Evolutionary conservation across 2,888 invertebrate species (phyloP).

Genomic region (Trypoxylon attenuatum): DNA sequence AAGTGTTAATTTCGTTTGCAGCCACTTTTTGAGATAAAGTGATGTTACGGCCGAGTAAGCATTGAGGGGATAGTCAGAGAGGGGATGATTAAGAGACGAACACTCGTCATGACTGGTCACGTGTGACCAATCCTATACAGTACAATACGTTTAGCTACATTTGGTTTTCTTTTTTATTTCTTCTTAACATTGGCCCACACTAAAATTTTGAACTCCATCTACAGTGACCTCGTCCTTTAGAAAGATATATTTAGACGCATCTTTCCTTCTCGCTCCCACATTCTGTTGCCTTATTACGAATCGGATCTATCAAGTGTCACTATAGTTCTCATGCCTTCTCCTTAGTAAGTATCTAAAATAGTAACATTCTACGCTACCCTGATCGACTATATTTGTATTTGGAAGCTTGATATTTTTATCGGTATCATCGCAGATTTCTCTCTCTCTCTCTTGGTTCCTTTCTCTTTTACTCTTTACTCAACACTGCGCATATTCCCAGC

Average conservation of each 20-base stretch:
- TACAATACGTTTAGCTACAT: too few species aligned
- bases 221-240: background rate
- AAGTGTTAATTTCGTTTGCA: background rate
- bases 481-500: too few species aligned
- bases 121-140: too few species aligned
- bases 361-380: background rate
- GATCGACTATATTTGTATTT: conserved; percentile 1
- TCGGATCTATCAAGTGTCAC: background rate
- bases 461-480: too few species aligned
- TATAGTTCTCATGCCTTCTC: background rate
- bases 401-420: conserved; percentile 3
- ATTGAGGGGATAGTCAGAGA: background rate
- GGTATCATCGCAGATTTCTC: background rate
- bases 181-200: too few species aligned
- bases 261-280: background rate
- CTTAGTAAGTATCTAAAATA: conserved; percentile 5
- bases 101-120: background rate
- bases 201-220: background rate
- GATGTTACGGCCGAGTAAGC: background rate
- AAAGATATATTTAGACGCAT: conserved; percentile 3
- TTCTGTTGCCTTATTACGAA: background rate
- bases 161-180: too few species aligned
- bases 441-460: background rate
- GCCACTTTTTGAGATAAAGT: background rate
- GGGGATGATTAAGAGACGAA: conserved; percentile 1